Conservation (phyloP, 2,113 vertebrate species). For the Takifugu flavidus region DNA sequence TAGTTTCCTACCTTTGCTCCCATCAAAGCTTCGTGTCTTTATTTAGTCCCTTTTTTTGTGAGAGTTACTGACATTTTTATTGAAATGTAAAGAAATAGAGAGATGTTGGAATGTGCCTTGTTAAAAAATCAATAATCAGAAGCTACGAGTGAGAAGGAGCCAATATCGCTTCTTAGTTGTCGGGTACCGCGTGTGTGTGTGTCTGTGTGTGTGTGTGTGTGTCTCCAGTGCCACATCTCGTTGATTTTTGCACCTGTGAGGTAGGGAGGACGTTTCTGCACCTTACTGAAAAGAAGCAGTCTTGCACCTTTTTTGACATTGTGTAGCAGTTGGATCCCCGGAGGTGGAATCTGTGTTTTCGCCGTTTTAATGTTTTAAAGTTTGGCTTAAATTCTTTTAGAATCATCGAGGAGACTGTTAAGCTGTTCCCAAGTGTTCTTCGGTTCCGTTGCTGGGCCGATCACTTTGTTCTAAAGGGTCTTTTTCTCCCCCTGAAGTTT, state of each 20-base stretch:
- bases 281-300: constrained; percentile 74
- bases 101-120: constrained; percentile 63
- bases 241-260: constrained; percentile 52
- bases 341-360: constrained; percentile 28
- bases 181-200: constrained; percentile 36
- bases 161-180: constrained; percentile 33
- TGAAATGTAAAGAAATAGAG: constrained; percentile 12
- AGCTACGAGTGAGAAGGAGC: constrained; percentile 25
- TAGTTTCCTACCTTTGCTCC: background rate
- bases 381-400: constrained; percentile 57
- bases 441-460: constrained; percentile 49
- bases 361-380: constrained; percentile 42
- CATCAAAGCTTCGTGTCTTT: no score
- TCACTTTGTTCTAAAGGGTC: constrained; percentile 11
- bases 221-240: constrained; percentile 36
- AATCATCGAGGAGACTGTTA: constrained; percentile 69
- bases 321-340: constrained; percentile 57
- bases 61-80: constrained; percentile 22
- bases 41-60: background rate
- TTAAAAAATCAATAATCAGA: constrained; percentile 36
- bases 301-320: constrained; percentile 67
- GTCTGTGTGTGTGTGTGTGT: constrained; percentile 40
- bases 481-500: constrained; percentile 30
- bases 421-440: constrained; percentile 66
- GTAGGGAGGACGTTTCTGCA: constrained; percentile 63